A percentile compares a stretch with the other conserved stretches of the same genome.
These are phyloP conservation scores for Sympetrum striolatum DNA, from an alignment of 2,888 invertebrate genomes.

Conservation along the genomic window DNA sequence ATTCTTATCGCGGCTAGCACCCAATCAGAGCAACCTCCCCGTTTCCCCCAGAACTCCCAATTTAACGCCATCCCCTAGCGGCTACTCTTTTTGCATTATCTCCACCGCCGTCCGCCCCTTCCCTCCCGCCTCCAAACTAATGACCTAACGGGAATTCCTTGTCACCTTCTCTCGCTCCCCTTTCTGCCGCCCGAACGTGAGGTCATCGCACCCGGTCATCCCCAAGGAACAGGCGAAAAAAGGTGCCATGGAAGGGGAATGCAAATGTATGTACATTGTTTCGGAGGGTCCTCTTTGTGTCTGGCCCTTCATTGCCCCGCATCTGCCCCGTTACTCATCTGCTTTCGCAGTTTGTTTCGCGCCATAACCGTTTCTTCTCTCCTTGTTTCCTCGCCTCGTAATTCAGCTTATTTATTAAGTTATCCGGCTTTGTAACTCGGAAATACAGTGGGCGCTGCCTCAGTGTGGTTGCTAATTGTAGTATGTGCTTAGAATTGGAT, in stretches of 20 bases:
- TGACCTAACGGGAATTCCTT: conserved; percentile 9
- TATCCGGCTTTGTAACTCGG: too few species aligned
- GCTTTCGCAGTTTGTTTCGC: too few species aligned
- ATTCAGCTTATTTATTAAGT: too few species aligned
- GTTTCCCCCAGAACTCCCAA: neutral
- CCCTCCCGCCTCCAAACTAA: neutral
- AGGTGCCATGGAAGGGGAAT: neutral
- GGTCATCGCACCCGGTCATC: conserved; percentile 14
- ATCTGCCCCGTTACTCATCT: too few species aligned
- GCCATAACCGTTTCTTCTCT: too few species aligned
- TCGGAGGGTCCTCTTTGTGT: neutral
- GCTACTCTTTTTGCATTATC: neutral
- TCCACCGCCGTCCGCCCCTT: neutral
- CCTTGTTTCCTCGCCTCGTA: too few species aligned
- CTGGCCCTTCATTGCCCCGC: too few species aligned
- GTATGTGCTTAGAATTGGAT: too few species aligned
- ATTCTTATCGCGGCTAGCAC: neutral
- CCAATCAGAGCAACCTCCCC: neutral
- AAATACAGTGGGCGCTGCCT: too few species aligned
- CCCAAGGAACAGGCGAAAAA: neutral
- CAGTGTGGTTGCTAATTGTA: too few species aligned
- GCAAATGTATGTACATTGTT: neutral
- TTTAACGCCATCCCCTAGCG: neutral
- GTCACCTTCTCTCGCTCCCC: neutral
- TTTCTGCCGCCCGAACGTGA: neutral